Evolutionary conservation across 2,797 vertebrate species (phyloP).

Genomic region (Lerista edwardsae): DNA sequence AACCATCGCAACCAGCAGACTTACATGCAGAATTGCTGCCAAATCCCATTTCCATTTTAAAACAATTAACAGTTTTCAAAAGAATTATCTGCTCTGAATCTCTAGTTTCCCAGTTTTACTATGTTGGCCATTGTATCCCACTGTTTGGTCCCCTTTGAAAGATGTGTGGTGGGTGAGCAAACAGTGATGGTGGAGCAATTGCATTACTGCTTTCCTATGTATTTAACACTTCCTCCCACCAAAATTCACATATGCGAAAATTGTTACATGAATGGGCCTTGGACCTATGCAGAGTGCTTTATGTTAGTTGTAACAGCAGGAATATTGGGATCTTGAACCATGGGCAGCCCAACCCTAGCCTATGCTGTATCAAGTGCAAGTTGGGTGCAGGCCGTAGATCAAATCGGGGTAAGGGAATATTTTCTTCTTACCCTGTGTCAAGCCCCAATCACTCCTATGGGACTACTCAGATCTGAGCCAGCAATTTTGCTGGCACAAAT

Average conservation of each 20-base stretch:
- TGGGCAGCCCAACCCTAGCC: too few relatives aligned
- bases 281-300: background rate
- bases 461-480: too few relatives aligned
- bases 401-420: too few relatives aligned
- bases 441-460: too few relatives aligned
- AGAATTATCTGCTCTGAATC: background rate
- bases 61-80: background rate
- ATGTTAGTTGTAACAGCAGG: background rate
- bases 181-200: background rate
- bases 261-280: background rate
- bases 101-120: background rate
- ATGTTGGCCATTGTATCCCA: background rate
- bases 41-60: background rate
- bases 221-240: background rate
- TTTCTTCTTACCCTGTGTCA: too few relatives aligned
- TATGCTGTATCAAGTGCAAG: too few relatives aligned
- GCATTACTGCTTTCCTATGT: background rate
- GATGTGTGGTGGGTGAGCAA: background rate
- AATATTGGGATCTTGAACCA: fast-evolving
- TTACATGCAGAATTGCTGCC: background rate
- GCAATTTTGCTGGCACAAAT: too few relatives aligned
- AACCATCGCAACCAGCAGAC: background rate
- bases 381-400: too few relatives aligned
- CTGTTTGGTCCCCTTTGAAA: background rate
- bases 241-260: background rate